Percentiles rank a stretch among this genome's conserved stretches.
phyloP scores from a whole-genome alignment of 2,888 invertebrate species.

The Spodoptera picta region DNA sequence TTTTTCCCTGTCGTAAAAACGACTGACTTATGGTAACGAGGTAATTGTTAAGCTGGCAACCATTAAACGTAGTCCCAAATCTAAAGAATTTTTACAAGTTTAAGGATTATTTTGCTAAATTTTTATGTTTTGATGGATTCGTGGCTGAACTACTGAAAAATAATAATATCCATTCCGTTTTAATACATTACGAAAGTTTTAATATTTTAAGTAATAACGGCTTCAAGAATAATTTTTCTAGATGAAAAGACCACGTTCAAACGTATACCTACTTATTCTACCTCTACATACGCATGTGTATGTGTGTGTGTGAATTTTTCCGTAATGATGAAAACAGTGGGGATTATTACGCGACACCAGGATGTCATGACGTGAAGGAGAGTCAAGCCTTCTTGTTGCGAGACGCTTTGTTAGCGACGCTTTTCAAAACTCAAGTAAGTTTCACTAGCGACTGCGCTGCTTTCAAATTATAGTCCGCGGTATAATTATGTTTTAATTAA shows the following conservation, averaged over 20 bases:
- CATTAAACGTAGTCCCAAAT: constrained; percentile 12
- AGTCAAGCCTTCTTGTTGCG: constrained; percentile 60
- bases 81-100: constrained; percentile 1
- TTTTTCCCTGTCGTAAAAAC: constrained; percentile 46
- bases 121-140: too few relatives aligned
- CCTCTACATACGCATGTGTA: too few relatives aligned
- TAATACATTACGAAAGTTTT: too few relatives aligned
- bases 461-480: constrained; percentile 50
- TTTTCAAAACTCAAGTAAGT: constrained; percentile 61
- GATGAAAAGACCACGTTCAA: background rate
- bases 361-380: constrained; percentile 63
- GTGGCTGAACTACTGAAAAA: too few relatives aligned
- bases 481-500: constrained; percentile 54
- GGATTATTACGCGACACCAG: constrained; percentile 58
- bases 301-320: constrained; percentile 10
- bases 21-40: constrained; percentile 22
- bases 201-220: too few relatives aligned
- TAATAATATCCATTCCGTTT: too few relatives aligned
- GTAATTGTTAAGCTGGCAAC: constrained; percentile 39
- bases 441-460: constrained; percentile 43
- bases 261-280: too few relatives aligned
- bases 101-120: too few relatives aligned
- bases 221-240: background rate
- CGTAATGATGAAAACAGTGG: constrained; percentile 30
- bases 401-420: constrained; percentile 69